Evolutionary conservation across 1,140 invertebrate species (phyloP), one percentile per base, ranked within the genome.

Genomic region (Samia ricini): DNA sequence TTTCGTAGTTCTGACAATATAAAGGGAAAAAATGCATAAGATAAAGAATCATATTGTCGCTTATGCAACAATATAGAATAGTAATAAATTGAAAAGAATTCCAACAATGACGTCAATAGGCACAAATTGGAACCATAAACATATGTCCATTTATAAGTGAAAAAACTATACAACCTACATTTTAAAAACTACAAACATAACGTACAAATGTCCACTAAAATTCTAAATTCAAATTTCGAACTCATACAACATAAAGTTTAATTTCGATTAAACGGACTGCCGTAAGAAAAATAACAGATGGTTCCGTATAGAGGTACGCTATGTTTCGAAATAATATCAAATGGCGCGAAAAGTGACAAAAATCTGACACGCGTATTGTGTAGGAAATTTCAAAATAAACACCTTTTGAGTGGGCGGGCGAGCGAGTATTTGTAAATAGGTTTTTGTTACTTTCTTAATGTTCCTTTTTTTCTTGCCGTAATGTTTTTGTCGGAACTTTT

Each of bases 331-430:
- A 86, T 81, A 85, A 79, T 74, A 85, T 89, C 86, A 89, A 89
- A 89, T 88, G 87, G 87, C 81, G 86, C 86, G 83, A 88, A 84
- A 77, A 76, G 74, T 72, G 75, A 82, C 56, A 81, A 81, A 85
- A 81, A 80, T 71, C 74, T 84, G 82, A 76, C 83, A 78, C 78
- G 75, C 55, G 69, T 71, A 88, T 89, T 89, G 84, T 89, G 75
- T 71, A 68, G 59, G 72, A 74, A 85, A 85, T 52, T 88, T 82
- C 83, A 81, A 89, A 88, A 89, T 89, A 89, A 89, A 89, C 85
- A 89, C 83, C 85, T 89, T 89, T 88, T 79, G 83, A 86, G 86
- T 89, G 85, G 86, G 86, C 86, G 86, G 83, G 79, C 76, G 79
- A 74, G 69, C 65, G 77, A 83, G 73, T 89, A 84, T 89, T 89